Conservation (phyloP, 2,888 invertebrate species). For the Sinhomidia bicolor region DNA sequence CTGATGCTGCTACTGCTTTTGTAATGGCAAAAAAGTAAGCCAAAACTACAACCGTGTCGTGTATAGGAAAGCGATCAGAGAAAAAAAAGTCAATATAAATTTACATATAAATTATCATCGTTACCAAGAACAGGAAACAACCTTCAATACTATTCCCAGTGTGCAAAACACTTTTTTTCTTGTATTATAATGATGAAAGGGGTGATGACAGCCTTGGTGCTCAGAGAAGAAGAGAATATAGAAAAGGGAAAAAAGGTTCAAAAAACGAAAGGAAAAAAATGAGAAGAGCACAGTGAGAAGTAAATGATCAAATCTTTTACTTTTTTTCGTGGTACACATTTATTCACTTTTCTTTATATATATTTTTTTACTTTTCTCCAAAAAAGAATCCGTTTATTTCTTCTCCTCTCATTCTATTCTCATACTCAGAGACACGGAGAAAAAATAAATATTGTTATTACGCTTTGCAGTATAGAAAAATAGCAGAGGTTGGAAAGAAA, state of each 20-base stretch:
- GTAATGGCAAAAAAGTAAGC: background rate
- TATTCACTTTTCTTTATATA: constrained; percentile 45
- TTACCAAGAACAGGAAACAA: constrained; percentile 44
- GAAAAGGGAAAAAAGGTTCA: constrained; percentile 31
- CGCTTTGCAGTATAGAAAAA: too few species aligned
- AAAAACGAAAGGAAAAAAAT: constrained; percentile 27
- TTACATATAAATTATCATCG: constrained; percentile 71
- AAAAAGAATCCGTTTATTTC: background rate
- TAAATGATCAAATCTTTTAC: constrained; percentile 47
- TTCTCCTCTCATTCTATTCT: background rate
- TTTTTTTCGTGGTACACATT: constrained; percentile 58
- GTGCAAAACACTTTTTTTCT: constrained; percentile 50
- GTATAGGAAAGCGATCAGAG: background rate
- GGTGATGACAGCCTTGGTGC: constrained; percentile 11
- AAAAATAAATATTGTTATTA: too few species aligned
- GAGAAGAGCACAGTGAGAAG: constrained; percentile 34
- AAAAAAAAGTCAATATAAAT: constrained; percentile 67
- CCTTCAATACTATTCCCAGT: constrained; percentile 38
- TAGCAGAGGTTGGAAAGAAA: constrained; percentile 5
- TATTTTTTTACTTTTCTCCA: background rate
- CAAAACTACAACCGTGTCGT: too few species aligned
- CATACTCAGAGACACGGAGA: background rate
- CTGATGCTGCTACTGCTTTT: background rate
- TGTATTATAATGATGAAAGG: constrained; percentile 36
- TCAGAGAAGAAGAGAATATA: too few species aligned